phyloP scores from a whole-genome alignment of 2,888 invertebrate species.

The Mechanitis mazaeus region DNA sequence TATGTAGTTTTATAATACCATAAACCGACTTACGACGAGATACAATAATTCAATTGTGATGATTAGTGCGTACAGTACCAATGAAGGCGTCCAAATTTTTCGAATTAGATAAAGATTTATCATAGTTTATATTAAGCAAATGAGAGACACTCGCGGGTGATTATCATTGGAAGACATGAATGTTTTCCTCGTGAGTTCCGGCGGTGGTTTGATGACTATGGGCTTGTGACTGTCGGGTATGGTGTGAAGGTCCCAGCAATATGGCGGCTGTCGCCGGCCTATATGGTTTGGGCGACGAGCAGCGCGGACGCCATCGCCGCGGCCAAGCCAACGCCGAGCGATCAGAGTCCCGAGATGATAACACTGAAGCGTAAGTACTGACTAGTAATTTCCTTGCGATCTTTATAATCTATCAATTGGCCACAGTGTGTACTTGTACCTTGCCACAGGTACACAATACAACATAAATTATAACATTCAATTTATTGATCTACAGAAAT shows the following conservation, averaged over 20 bases:
- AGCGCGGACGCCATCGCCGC: constrained; percentile 73
- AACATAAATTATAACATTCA: too few species aligned
- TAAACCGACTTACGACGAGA: constrained; percentile 55
- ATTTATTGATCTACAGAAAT: too few species aligned
- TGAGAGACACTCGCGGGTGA: constrained; percentile 15
- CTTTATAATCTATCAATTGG: too few species aligned
- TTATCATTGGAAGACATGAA: constrained; percentile 20
- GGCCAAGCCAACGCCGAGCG: constrained; percentile 79
- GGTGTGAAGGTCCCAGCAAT: constrained; percentile 43
- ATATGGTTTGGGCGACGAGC: constrained; percentile 86
- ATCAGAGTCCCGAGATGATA: constrained; percentile 78
- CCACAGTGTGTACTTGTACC: too few species aligned
- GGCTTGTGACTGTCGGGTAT: constrained; percentile 41
- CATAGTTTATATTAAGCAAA: constrained; percentile 26
- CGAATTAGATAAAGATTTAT: constrained; percentile 50
- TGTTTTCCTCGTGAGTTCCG: constrained; percentile 22
- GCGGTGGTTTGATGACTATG: constrained; percentile 31
- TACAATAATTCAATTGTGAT: constrained; percentile 72
- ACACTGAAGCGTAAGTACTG: constrained; percentile 74
- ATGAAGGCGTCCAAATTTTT: constrained; percentile 69
- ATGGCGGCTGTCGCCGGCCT: constrained; percentile 89
- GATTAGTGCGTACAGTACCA: constrained; percentile 57
- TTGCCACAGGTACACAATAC: too few species aligned
- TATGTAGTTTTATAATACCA: constrained; percentile 9
- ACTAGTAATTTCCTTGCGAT: too few species aligned